Base-by-base conservation (phyloP, 53 echinoderm and acorn worm genomes). In the Apostichopus leukothele region DNA sequence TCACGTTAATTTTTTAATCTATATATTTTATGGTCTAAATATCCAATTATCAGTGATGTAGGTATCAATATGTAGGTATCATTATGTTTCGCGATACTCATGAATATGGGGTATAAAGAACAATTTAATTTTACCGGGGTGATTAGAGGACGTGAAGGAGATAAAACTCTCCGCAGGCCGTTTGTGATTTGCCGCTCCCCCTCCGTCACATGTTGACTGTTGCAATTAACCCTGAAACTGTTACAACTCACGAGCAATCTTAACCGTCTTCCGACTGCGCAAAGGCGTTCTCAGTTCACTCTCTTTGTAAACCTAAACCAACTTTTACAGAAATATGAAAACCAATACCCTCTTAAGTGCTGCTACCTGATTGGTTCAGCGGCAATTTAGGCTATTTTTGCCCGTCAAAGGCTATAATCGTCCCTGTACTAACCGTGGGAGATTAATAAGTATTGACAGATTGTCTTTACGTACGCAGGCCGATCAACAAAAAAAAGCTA, bases 151-250 rank as follows among this genome's bases (percentile, higher is more conserved):
- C 25, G 25, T 25, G 1, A 25, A 25, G 25, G 25, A 25, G 25
- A 25, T 25, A 60, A 60, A 80, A 59, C 20, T 55, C 80, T 53
- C 80, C 54, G 80, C 13, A 22, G 22, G 9, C 80, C 54, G 54
- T 80, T 80, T 53, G 54, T 53, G 59, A 59, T 80, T 80, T 53
- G 21, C 80, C 54, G 54, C 52, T 80, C 59, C 53, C 23, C 53
- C 55, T 53, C 59, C 23, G 52, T 80, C 80, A 59, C 20, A 25
- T 55, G 80, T 55, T 80, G 80, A 57, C 80, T 80, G 54, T 59
- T 53, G 80, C 54, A 80, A 80, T 80, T 80, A 80, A 80, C 80
- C 80, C 80, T 54, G 80, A 59, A 80, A 80, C 80, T 54, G 80
- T 80, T 80, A 59, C 80, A 80, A 80, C 53, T 80, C 59, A 54